Base-by-base conservation (phyloP, 2,888 invertebrate genomes). In the Thymelicus sylvestris region DNA sequence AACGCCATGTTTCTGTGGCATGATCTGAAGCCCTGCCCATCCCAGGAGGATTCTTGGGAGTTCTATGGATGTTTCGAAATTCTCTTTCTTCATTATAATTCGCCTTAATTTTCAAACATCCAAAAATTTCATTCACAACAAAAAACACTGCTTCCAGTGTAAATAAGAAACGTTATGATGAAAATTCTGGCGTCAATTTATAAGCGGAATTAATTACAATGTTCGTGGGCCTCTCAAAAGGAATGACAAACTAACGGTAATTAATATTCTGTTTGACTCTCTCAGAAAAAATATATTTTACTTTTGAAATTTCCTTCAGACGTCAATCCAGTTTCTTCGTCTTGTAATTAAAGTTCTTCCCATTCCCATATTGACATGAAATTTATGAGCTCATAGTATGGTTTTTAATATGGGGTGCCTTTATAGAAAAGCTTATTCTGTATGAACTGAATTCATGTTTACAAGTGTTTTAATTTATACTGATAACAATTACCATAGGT, bases 21-120 rank as follows among this genome's bases (percentile, higher is more conserved):
- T 73, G 0, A 84, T 74, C 71, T 82, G 81, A 47, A 91, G 82
- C 0, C 91, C 90, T 0, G 87, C 86, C 8, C 86, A n/a, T 0
- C 83, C 38, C 1, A 89, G 80, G 2, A 80, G 72, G 8, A 79
- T 63, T 66, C 81, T 83, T 10, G 86, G 81, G 13, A 84, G 13
- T 72, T 73, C 78, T 10, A 88, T 71, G 0, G 83, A 78, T 3
- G 79, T 78, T 19, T 84, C 83, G 39, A 86, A 86, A 55, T 64
- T 68, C 12, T 60, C 41, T 48, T 64, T 64, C 41, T 7, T 8
- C 57, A 57, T 57, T 6, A 57, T 57, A 13, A 31, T 7, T 38
- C 31, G 10, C 24, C 19, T 24, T 31, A 31, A 31, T 31, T 6
- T 12, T 55, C 8, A 24, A 24, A 55, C 10, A 1, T 24, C 6